phyloP scores from a whole-genome alignment of 2,797 vertebrate genomes.

The Chaetophractus vellerosus region DNA sequence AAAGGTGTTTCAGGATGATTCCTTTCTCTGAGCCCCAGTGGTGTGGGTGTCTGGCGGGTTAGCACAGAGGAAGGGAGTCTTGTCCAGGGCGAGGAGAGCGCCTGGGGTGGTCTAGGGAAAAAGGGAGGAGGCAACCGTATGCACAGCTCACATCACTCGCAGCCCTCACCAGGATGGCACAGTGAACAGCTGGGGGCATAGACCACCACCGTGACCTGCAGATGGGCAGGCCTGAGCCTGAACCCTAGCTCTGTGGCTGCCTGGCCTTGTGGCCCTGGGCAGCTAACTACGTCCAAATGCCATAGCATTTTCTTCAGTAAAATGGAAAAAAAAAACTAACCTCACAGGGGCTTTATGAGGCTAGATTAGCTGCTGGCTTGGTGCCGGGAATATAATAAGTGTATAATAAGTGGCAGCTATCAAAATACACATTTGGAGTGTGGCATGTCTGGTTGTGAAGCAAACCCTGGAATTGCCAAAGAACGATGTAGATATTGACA shows the following conservation, averaged over 20 bases:
- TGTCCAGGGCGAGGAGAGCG: background rate
- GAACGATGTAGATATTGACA: no score
- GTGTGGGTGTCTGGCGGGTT: background rate
- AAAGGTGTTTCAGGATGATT: background rate
- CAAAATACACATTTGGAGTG: background rate
- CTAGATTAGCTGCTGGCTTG: background rate
- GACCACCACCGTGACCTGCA: background rate
- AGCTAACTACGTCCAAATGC: background rate
- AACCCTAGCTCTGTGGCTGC: background rate
- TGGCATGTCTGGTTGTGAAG: background rate
- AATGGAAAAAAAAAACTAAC: background rate
- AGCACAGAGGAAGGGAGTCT: background rate
- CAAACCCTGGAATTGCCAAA: background rate
- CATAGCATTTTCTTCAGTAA: background rate
- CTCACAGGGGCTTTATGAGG: background rate
- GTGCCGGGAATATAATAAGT: background rate
- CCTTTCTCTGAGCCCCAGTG: background rate
- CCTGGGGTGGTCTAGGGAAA: background rate
- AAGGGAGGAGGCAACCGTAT: background rate
- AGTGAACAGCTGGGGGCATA: background rate
- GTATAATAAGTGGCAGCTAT: background rate
- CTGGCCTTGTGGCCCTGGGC: background rate
- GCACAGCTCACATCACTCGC: rapidly evolving
- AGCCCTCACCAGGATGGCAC: background rate
- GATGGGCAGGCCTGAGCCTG: rapidly evolving